Percentiles rank a stretch among this genome's conserved stretches.
Evolutionary conservation across 2,113 vertebrate species (phyloP).

Genomic region (Ibidorhyncha struthersii): DNA sequence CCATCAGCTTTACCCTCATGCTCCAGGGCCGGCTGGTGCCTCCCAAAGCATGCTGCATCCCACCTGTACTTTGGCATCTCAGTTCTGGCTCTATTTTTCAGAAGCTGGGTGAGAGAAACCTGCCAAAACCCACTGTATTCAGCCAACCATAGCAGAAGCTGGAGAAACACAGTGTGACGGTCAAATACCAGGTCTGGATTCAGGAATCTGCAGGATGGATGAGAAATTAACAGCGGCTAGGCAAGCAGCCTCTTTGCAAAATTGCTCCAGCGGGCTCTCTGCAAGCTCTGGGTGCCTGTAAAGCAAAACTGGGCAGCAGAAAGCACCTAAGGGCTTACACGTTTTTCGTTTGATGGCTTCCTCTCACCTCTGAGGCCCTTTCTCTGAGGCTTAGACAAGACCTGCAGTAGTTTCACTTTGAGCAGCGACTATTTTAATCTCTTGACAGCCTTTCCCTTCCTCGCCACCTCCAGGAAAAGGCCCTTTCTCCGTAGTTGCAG

Average conservation of each 20-base stretch:
- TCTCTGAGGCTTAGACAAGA: neutral
- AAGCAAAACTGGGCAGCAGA: neutral
- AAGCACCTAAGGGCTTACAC: neutral
- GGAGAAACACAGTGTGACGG: neutral
- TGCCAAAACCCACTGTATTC: neutral
- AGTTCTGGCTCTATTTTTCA: neutral
- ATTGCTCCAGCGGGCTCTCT: neutral
- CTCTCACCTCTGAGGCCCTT: neutral
- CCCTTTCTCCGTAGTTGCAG: neutral
- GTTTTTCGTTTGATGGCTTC: neutral
- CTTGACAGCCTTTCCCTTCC: neutral
- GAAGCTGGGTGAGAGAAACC: neutral
- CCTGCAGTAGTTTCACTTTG: neutral
- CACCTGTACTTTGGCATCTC: neutral
- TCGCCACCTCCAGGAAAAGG: neutral
- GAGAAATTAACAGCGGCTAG: neutral
- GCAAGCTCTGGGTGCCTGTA: neutral
- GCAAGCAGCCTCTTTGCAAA: neutral
- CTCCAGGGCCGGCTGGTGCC: neutral
- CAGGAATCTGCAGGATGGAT: rapidly evolving
- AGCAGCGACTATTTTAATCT: neutral
- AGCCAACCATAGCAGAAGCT: neutral
- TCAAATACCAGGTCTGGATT: neutral
- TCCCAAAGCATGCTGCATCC: neutral
- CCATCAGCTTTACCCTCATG: neutral